Evolutionary conservation across 2,113 vertebrate genomes (phyloP).

Genomic region (Erinaceus europaeus): DNA sequence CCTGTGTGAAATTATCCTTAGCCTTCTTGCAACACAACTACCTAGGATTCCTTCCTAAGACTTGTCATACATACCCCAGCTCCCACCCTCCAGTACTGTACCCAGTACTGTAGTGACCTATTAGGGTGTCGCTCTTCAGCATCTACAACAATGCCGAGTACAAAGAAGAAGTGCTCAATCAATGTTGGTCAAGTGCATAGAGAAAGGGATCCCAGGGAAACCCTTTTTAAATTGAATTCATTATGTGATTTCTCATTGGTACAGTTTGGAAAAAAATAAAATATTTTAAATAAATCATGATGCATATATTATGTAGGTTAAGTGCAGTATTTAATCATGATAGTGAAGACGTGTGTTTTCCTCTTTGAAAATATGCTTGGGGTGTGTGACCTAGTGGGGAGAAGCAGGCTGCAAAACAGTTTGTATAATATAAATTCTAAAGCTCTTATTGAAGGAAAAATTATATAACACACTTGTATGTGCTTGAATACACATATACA

Average conservation of each 20-base stretch:
- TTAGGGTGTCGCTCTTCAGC: neutral
- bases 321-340: neutral
- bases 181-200: fast-evolving
- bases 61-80: neutral
- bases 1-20: neutral
- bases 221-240: neutral
- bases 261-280: neutral
- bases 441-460: neutral
- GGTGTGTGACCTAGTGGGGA: neutral
- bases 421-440: neutral
- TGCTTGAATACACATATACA: neutral
- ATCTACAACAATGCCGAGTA: neutral
- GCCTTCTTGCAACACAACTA: neutral
- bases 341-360: neutral
- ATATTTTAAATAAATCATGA: neutral
- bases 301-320: fast-evolving
- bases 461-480: neutral
- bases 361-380: neutral
- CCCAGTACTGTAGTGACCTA: neutral
- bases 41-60: neutral
- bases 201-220: neutral
- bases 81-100: neutral
- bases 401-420: neutral
- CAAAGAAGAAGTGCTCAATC: too few relatives aligned
- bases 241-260: neutral